Conservation (phyloP, 2,113 vertebrate genomes). For the Jacana jacana region DNA sequence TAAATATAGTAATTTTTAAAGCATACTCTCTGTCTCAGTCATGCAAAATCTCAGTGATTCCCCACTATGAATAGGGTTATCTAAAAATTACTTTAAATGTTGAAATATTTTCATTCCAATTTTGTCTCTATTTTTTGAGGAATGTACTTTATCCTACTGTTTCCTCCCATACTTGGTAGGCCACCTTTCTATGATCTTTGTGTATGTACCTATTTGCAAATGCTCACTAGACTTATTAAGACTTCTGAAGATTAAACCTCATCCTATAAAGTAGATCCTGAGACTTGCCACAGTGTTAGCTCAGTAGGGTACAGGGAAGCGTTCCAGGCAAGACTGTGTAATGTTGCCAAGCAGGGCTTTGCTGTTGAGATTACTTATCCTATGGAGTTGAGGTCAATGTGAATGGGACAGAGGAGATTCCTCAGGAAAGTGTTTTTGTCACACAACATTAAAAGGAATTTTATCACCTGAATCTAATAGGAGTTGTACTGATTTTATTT, state of each 20-base stretch:
- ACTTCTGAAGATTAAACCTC: neutral
- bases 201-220: neutral
- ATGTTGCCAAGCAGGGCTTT: neutral
- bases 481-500: neutral
- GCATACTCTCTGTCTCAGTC: neutral
- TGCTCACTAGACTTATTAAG: neutral
- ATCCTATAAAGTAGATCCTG: neutral
- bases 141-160: neutral
- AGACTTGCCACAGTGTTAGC: neutral
- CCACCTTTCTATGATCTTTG: neutral
- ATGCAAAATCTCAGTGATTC: conserved; percentile 34
- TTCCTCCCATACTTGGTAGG: neutral
- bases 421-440: neutral
- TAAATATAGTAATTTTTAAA: conserved; percentile 47
- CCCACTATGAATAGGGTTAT: neutral
- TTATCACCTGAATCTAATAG: neutral
- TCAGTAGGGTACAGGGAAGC: neutral
- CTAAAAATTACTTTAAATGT: neutral
- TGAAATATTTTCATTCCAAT: neutral
- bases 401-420: neutral
- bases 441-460: neutral
- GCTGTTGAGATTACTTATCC: neutral
- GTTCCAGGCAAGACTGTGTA: neutral
- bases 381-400: neutral
- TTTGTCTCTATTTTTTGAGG: neutral